Percentiles rank a stretch among this genome's conserved stretches.
phyloP scores from a whole-genome alignment of 1,140 invertebrate species.

The Trichonephila clavata region DNA sequence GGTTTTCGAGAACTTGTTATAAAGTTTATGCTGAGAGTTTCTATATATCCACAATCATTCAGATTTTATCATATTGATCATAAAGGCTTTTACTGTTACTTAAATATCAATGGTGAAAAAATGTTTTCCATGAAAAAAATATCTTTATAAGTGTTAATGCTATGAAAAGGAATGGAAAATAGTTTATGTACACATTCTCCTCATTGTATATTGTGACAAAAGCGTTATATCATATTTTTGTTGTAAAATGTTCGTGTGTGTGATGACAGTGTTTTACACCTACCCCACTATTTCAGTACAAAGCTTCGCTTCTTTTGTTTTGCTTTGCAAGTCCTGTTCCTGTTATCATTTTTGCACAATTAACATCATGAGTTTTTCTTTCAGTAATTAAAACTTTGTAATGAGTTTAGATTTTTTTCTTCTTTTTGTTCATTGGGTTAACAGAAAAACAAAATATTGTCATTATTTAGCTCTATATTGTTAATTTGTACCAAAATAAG shows the following conservation, averaged over 20 bases:
- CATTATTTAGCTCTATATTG: too few relatives aligned
- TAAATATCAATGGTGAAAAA: background rate
- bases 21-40: conserved; percentile 45
- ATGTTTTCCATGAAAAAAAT: background rate
- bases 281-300: conserved; percentile 1
- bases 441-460: too few relatives aligned
- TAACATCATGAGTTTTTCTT: background rate
- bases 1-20: conserved; percentile 9
- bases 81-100: conserved; percentile 26
- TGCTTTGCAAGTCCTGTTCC: background rate
- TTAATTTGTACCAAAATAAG: too few relatives aligned
- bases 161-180: background rate
- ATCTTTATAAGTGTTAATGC: conserved; percentile 38
- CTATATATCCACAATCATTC: conserved; percentile 16
- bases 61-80: conserved; percentile 30
- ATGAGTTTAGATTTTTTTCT: background rate
- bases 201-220: conserved; percentile 33
- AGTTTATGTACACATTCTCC: background rate
- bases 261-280: conserved; percentile 30
- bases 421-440: background rate
- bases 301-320: conserved; percentile 18
- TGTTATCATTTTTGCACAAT: background rate
- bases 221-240: conserved; percentile 12
- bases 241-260: conserved; percentile 13
- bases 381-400: background rate